Evolutionary conservation across 2,113 vertebrate species (phyloP), one percentile per base, ranked within the genome.

Genomic region (Struthio camelus): DNA sequence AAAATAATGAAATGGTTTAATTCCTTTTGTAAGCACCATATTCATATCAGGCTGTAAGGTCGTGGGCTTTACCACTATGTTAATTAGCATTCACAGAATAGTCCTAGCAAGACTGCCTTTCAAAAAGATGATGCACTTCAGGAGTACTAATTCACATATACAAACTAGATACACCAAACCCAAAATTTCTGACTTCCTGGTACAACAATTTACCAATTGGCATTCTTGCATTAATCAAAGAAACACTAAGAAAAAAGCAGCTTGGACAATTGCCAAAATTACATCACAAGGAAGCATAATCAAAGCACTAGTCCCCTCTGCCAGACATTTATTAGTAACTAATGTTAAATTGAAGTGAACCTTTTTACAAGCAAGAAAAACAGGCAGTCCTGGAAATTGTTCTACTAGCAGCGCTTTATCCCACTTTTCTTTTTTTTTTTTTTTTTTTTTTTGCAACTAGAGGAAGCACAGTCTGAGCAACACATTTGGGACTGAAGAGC

Each of bases 311-410:
- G 42, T 92, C 10, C 40, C 48, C 80, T 83, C 16, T 78, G 83
- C 82, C 75, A 87, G 89, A n/a, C 64, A 61, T 78, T 93, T 72
- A 38, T 96, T 95, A 94, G 44, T 75, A 90, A 91, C 59, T 80
- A 80, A 80, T 0, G 3, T 84, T 77, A 83, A 95, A 87, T 80
- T 80, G 69, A 95, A 85, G 70, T 79, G 70, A 92, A 96, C 32
- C 86, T 44, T 93, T 96, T 92, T 73, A 90, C 91, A 93, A 96
- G 86, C 46, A 90, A 90, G 62, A 88, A 78, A 89, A 90, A 65
- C 51, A 83, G 48, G 36, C 69, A 91, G 51, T 85, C 53, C 65
- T 96, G 85, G 88, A 95, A 96, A 92, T 76, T 84, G 64, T 94
- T 96, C 94, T 80, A 77, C 85, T 86, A 87, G 87, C 64, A 94